Percentiles rank a stretch among this genome's conserved stretches.
These are phyloP conservation scores for Cryptotis parvus DNA, from an alignment of 2,113 vertebrate genomes.

Conservation along the genomic window DNA sequence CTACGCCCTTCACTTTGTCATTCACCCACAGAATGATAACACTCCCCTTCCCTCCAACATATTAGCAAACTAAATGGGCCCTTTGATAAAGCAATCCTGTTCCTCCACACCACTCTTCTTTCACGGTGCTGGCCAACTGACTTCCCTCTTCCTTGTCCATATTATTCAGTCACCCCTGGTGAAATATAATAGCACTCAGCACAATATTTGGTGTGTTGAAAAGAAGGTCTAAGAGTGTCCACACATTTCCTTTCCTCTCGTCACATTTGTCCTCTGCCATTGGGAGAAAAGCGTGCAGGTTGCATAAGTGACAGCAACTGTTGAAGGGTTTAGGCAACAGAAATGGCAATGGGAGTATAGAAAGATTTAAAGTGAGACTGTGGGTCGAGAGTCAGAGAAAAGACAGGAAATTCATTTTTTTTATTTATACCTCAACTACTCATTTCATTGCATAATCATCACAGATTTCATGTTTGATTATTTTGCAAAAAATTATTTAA, in stretches of 20 bases:
- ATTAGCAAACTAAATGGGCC: not conserved
- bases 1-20: not conserved
- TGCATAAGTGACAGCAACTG: not conserved
- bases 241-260: slow-evolving; percentile 44
- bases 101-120: not conserved
- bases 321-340: not conserved
- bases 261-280: slow-evolving; percentile 10
- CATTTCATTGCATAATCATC: too few species aligned
- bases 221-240: not conserved
- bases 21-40: not conserved
- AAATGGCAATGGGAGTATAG: not conserved
- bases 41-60: slow-evolving; percentile 2
- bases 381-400: not conserved
- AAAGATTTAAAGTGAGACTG: not conserved
- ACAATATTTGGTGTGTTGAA: not conserved
- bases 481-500: too few species aligned
- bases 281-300: not conserved
- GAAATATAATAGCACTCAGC: not conserved
- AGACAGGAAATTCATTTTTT: not conserved
- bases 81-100: not conserved
- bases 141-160: slow-evolving; percentile 43
- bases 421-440: not conserved
- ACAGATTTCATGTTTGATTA: too few species aligned
- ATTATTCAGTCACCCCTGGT: not conserved
- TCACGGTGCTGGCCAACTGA: not conserved